Base-by-base conservation (phyloP, 2,888 invertebrate genomes). In the Elgonia sp. region DNA sequence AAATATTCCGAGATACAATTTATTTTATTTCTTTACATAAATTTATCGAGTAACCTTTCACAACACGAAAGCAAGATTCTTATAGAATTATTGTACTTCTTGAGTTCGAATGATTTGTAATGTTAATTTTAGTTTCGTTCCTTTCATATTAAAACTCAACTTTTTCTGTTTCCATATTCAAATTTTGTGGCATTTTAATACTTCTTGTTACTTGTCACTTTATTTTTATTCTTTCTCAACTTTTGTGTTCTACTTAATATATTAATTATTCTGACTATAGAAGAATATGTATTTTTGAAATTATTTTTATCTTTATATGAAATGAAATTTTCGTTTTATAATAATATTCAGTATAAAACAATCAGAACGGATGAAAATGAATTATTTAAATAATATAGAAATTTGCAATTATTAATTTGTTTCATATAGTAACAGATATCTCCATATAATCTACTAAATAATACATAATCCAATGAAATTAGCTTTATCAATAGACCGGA, bases 71-170 rank as follows among this genome's bases (percentile, higher is more conserved):
- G n/a, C n/a, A n/a, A n/a, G n/a, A n/a, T n/a, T n/a, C n/a, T n/a
- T n/a, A n/a, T n/a, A n/a, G n/a, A n/a, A n/a, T n/a, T n/a, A n/a
- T n/a, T n/a, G n/a, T n/a, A n/a, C n/a, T n/a, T 50, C 16, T 50
- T 14, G 16, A 4, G 4, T 55, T 12, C 20, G 55, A 3, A 55
- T 6, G 55, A 18, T 18, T 55, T 20, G 18, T 18, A 55, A 1
- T 18, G n/a, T 55, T 55, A 55, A 55, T 55, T 55, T 55, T 20
- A 55, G 55, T 55, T 18, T 55, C 20, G 50, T 50, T 50, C 50
- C 50, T 50, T 16, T 50, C 50, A 16, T 14, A 50, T 50, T 50
- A 50, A 50, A 55, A 10, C 20, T 18, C 10, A 55, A 55, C 55
- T 55, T 55, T 55, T 55, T 55, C 18, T 55, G 18, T 55, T 10